Evolutionary conservation across 1,140 invertebrate species (phyloP), one percentile per base, ranked within the genome.

Genomic region (Galleria mellonella): DNA sequence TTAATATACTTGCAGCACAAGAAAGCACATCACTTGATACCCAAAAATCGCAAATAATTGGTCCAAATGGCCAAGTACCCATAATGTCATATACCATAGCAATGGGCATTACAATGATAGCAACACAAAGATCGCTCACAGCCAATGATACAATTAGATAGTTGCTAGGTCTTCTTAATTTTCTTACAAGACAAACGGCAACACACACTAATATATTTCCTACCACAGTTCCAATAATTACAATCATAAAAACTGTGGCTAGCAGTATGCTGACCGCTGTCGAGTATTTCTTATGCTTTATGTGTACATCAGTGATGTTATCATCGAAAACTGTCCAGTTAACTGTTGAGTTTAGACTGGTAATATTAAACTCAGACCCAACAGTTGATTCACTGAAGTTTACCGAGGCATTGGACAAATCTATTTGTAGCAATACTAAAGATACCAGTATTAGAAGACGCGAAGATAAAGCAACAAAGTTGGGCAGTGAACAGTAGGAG

Each of bases 121-220:
- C 93, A 13, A 94, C 94, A 66, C 92, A 98, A 55, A 92, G 91
- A 89, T 93, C 94, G 72, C 91, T 96, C 57, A 97, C 92, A 13
- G 97, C 97, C 56, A 98, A 86, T 41, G 94, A 96, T 5, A 96
- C 95, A n/a, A 97, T 89, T 28, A 97, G 86, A 72, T 96, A 96
- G 76, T 97, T 97, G 72, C 90, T 95, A 38, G 91, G 94, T 56
- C 90, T 91, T 82, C 90, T 92, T 65, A 98, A 84, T 70, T 97
- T 97, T 51, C 92, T 90, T 41, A 97, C 95, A 51, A 95, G 90
- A 62, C 93, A 94, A 6, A 98, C 95, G 27, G 95, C 94, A 5
- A 97, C 89, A 73, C 90, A 97, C 63, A 98, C 96, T 42, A 97
- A 87, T 37, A 96, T 91, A 81, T 98, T 98, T 17, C 96, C 96